A percentile compares a stretch with the other conserved stretches of the same genome.
These are phyloP conservation scores for Clarias pachynema DNA, from an alignment of 2,797 vertebrate genomes.

Conservation along the genomic window DNA sequence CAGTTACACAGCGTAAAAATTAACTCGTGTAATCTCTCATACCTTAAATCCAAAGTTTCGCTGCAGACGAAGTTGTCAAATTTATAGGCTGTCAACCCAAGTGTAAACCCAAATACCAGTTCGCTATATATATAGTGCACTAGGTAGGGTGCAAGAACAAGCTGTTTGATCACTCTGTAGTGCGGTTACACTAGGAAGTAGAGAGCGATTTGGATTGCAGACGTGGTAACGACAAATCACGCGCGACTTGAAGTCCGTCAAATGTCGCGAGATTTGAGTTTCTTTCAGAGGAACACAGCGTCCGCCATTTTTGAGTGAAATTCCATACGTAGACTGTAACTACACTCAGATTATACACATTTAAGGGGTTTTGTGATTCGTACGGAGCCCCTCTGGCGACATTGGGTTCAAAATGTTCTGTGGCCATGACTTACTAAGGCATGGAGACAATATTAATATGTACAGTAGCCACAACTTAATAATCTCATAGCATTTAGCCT, in stretches of 20 bases:
- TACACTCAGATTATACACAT: too few species aligned
- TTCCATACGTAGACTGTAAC: neutral
- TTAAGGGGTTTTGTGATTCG: too few species aligned
- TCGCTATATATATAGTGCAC: neutral
- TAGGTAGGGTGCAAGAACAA: neutral
- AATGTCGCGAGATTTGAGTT: constrained; percentile 3
- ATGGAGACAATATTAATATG: too few species aligned
- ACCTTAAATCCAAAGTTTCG: neutral
- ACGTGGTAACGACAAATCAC: neutral
- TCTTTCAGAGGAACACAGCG: neutral
- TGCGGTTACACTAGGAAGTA: neutral
- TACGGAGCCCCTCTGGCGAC: too few species aligned
- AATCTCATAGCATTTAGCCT: too few species aligned
- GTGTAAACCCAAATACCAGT: neutral
- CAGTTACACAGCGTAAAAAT: neutral
- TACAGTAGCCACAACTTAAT: too few species aligned
- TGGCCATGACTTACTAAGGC: too few species aligned
- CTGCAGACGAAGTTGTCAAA: neutral
- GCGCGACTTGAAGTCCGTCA: neutral
- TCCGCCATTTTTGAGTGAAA: neutral
- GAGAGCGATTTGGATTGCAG: neutral
- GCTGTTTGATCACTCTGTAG: neutral
- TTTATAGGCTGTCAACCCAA: neutral
- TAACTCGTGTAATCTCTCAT: accelerated
- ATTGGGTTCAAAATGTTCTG: too few species aligned